Conservation (phyloP, 2,888 invertebrate species). For the Bursaphelenchus okinawaensis region DNA sequence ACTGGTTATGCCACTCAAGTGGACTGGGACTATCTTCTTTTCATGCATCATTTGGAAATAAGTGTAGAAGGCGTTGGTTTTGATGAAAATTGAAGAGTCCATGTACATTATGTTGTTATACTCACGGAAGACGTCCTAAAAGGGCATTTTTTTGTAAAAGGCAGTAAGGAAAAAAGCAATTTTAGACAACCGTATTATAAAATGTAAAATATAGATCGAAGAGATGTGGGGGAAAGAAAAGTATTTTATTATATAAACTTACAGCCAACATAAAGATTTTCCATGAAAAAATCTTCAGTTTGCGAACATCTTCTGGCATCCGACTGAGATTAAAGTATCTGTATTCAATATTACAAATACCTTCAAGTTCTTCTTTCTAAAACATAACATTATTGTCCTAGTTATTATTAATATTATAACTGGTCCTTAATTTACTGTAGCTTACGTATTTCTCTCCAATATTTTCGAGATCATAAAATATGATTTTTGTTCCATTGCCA, state of each 20-base stretch:
- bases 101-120: conserved; percentile 16
- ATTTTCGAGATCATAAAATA: conserved; percentile 25
- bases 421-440: too few species aligned
- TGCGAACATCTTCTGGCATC: conserved; percentile 24
- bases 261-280: conserved; percentile 27
- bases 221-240: too few species aligned
- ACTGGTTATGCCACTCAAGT: conserved; percentile 23
- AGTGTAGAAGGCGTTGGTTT: conserved; percentile 1
- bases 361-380: conserved; percentile 3
- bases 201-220: too few species aligned
- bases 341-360: conserved; percentile 25
- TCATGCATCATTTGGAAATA: conserved; percentile 20
- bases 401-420: too few species aligned
- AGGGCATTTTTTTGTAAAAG: too few species aligned
- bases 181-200: too few species aligned
- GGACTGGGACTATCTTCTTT: conserved; percentile 13
- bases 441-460: conserved; percentile 15
- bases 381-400: too few species aligned
- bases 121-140: conserved; percentile 22
- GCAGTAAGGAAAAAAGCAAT: too few species aligned
- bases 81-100: conserved; percentile 22
- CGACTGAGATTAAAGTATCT: conserved; percentile 18
- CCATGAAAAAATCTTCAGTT: conserved; percentile 22
- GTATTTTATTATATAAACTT: conserved; percentile 9
- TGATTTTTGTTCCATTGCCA: conserved; percentile 16